phyloP scores from a whole-genome alignment of 2,797 vertebrate species.

The Danionella dracula region DNA sequence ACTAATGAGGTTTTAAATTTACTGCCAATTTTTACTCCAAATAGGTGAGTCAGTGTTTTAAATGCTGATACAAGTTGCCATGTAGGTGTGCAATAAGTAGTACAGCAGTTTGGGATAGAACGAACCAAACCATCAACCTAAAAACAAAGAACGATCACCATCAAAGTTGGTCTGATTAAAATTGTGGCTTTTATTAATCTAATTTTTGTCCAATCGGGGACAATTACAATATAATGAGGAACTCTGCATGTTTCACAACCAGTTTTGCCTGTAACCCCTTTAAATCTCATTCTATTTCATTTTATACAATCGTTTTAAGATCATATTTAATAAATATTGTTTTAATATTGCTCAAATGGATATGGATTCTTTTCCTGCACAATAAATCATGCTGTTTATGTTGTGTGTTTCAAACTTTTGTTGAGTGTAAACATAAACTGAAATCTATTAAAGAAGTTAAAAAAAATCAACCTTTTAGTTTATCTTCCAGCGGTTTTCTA shows the following conservation, averaged over 20 bases:
- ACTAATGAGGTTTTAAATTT: background rate
- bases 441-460: too few relatives aligned
- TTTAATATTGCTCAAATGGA: conserved; percentile 61
- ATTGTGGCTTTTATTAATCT: too few relatives aligned
- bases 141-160: too few relatives aligned
- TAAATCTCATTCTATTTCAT: conserved; percentile 63
- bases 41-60: background rate
- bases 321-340: conserved; percentile 81
- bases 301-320: conserved; percentile 64
- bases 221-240: background rate
- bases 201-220: background rate
- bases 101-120: too few relatives aligned
- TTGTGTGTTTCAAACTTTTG: background rate
- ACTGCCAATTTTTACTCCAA: background rate
- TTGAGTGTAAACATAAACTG: background rate
- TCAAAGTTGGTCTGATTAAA: too few relatives aligned
- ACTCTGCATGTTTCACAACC: conserved; percentile 58
- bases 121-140: too few relatives aligned
- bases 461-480: too few relatives aligned
- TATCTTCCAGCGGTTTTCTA: too few relatives aligned
- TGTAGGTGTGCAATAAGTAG: background rate
- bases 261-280: conserved; percentile 62
- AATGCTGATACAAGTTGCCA: background rate
- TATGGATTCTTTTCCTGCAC: conserved; percentile 9
- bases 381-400: background rate